Percentiles rank a stretch among this genome's conserved stretches.
Conservation (phyloP, 2,113 vertebrate species). For the Percina caprodes region DNA sequence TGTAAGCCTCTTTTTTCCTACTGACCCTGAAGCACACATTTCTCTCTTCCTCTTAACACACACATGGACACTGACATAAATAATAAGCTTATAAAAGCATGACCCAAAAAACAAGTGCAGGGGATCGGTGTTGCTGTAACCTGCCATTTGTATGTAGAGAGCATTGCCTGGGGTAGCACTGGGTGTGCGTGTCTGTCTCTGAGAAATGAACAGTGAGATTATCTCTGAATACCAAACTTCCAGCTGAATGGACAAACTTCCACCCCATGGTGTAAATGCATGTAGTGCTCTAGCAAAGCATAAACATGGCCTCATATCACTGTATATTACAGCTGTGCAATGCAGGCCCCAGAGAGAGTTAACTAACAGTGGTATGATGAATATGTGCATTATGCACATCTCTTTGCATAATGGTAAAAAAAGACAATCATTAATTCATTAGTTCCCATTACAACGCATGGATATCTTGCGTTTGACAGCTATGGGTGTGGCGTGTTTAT, state of each 20-base stretch:
- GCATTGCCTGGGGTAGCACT: not conserved
- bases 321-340: slow-evolving; percentile 35
- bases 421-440: not conserved
- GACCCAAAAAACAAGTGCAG: slow-evolving; percentile 1
- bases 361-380: not conserved
- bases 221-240: slow-evolving; percentile 53
- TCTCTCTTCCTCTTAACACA: slow-evolving; percentile 23
- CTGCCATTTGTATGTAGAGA: slow-evolving; percentile 9
- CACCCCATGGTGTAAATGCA: slow-evolving; percentile 29
- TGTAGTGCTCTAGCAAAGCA: not conserved
- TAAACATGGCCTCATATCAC: slow-evolving; percentile 32
- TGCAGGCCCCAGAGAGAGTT: not conserved
- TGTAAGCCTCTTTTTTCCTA: slow-evolving; percentile 63
- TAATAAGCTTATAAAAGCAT: not conserved
- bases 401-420: not conserved
- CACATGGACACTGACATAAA: not conserved
- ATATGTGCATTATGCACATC: not conserved
- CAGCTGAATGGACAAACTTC: slow-evolving; percentile 49
- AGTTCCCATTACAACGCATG: not conserved
- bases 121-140: not conserved
- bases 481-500: not conserved
- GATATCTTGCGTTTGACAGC: not conserved
- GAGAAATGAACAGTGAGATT: slow-evolving; percentile 14
- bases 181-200: not conserved
- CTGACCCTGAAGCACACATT: slow-evolving; percentile 50